These are phyloP conservation scores for Heliconius sara DNA, from an alignment of 2,888 invertebrate species.

Conservation along the genomic window DNA sequence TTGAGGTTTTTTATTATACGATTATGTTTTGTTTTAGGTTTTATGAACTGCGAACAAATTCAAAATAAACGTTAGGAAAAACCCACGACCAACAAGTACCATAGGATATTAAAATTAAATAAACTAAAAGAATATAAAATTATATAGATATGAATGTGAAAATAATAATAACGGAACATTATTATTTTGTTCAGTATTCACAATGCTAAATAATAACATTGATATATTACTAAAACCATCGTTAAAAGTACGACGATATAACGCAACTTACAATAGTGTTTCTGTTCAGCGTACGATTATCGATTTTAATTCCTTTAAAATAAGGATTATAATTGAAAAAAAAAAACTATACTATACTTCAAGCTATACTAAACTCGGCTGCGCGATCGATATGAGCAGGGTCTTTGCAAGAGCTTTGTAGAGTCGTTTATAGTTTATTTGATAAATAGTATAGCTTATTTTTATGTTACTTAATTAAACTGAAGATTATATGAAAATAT, in stretches of 20 bases:
- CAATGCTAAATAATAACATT: slow-evolving; percentile 18
- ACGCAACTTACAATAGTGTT: slow-evolving; percentile 28
- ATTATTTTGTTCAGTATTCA: background rate
- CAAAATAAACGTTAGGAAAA: background rate
- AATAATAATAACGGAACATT: background rate
- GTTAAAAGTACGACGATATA: slow-evolving; percentile 40
- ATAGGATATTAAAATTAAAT: background rate
- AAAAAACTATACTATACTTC: slow-evolving; percentile 33
- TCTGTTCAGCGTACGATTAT: background rate
- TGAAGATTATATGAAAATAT: background rate
- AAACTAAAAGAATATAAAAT: background rate
- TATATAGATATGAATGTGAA: background rate
- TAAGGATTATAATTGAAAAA: slow-evolving; percentile 29
- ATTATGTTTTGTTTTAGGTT: background rate
- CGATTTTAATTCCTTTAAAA: background rate
- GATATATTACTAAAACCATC: slow-evolving; percentile 27
- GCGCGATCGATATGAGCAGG: slow-evolving; percentile 46
- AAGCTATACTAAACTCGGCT: slow-evolving; percentile 38
- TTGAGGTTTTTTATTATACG: background rate
- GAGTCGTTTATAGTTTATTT: slow-evolving; percentile 29
- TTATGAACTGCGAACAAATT: background rate
- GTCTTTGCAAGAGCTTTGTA: slow-evolving; percentile 27
- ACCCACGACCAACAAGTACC: background rate
- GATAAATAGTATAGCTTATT: slow-evolving; percentile 20
- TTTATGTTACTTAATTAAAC: slow-evolving; percentile 19